Evolutionary conservation across 1,140 invertebrate species (phyloP).

Genomic region (Lethocerus indicus): DNA sequence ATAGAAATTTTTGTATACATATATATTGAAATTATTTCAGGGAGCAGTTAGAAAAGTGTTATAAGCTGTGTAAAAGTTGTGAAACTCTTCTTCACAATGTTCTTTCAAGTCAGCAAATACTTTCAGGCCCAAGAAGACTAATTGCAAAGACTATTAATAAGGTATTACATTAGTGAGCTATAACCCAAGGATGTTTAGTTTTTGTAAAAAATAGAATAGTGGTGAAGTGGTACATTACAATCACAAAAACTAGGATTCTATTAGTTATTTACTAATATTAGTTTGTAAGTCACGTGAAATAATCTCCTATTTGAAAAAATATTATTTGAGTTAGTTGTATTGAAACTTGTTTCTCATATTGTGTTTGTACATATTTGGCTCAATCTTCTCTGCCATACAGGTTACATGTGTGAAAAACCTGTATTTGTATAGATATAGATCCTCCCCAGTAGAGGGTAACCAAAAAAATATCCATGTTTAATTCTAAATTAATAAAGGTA

Average conservation of each 20-base stretch:
- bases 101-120: slow-evolving; percentile 5
- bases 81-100: slow-evolving; percentile 5
- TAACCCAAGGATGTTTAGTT: background rate
- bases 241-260: background rate
- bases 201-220: background rate
- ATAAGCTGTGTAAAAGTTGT: slow-evolving; percentile 5
- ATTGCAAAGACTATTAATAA: background rate
- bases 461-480: no score
- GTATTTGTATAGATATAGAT: no score
- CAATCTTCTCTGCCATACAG: no score
- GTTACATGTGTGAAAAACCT: no score
- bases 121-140: slow-evolving; percentile 1
- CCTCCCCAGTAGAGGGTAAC: no score
- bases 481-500: no score
- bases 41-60: slow-evolving; percentile 7
- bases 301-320: no score
- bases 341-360: no score
- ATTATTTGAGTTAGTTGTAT: no score
- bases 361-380: no score
- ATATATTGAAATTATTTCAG: slow-evolving; percentile 3
- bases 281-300: no score
- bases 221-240: background rate
- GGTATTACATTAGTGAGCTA: background rate
- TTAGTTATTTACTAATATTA: background rate
- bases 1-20: background rate